Conservation (phyloP, 1,140 invertebrate species). For the Melitaea cinxia region DNA sequence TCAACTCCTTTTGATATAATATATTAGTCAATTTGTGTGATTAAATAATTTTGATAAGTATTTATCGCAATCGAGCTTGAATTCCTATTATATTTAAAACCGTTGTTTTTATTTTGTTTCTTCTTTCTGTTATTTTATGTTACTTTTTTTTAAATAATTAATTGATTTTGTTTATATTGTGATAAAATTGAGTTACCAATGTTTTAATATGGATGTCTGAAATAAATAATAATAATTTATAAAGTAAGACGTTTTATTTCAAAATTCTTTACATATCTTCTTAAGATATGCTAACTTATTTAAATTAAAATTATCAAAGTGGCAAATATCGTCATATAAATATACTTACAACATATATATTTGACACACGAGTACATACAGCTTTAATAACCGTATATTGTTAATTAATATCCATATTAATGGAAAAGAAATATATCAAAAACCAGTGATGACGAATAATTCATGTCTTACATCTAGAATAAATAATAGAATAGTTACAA, state of each 20-base stretch:
- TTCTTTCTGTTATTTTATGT: slow-evolving; percentile 44
- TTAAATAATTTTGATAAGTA: slow-evolving; percentile 34
- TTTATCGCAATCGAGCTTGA: slow-evolving; percentile 48
- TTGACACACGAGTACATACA: too few relatives aligned
- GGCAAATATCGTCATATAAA: too few relatives aligned
- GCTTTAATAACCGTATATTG: too few relatives aligned
- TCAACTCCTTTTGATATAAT: slow-evolving; percentile 38
- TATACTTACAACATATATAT: too few relatives aligned
- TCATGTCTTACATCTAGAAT: too few relatives aligned
- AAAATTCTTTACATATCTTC: too few relatives aligned
- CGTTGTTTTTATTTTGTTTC: slow-evolving; percentile 41
- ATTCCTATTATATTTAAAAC: slow-evolving; percentile 39
- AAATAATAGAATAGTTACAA: too few relatives aligned
- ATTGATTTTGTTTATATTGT: slow-evolving; percentile 42
- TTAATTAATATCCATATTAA: too few relatives aligned
- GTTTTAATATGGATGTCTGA: slow-evolving; percentile 42
- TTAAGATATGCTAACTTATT: too few relatives aligned
- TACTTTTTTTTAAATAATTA: slow-evolving; percentile 23
- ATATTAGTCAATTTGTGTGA: slow-evolving; percentile 49
- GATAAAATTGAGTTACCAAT: slow-evolving; percentile 53
- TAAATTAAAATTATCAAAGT: too few relatives aligned
- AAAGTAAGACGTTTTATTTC: slow-evolving; percentile 17
- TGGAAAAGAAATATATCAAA: too few relatives aligned
- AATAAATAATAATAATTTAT: slow-evolving; percentile 42
- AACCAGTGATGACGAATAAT: too few relatives aligned